Conservation (phyloP, 37 sponge, comb jelly and placozoan species). For the Cliona cf. orientalis region DNA sequence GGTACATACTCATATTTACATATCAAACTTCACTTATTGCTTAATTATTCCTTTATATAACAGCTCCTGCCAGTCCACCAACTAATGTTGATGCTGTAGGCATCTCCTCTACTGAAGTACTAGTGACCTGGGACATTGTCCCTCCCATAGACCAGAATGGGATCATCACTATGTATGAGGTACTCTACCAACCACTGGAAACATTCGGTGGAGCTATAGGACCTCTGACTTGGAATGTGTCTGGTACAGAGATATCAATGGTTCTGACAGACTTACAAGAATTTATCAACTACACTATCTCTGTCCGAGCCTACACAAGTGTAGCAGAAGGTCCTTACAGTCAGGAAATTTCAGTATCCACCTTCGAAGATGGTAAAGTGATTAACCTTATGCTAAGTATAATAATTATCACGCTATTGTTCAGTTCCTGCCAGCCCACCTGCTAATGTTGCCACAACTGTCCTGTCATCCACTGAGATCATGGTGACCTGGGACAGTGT, state of each 20-base stretch:
- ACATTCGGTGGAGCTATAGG: not conserved
- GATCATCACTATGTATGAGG: conserved; percentile 40
- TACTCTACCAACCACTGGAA: conserved; percentile 18
- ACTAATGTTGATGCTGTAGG: conserved; percentile 12
- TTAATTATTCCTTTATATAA: not conserved
- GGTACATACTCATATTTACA: too few relatives aligned
- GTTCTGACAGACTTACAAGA: conserved; percentile 7
- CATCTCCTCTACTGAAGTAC: conserved; percentile 24
- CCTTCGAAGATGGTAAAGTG: conserved; percentile 20
- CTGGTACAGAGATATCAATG: not conserved
- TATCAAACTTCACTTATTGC: too few relatives aligned
- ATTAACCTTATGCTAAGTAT: too few relatives aligned
- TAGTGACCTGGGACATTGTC: conserved; percentile 14
- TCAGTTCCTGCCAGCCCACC: conserved; percentile 37
- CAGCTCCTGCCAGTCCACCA: conserved; percentile 47
- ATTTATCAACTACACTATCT: conserved; percentile 34
- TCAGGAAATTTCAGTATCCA: not conserved
- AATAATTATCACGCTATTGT: too few relatives aligned
- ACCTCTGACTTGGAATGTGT: not conserved
- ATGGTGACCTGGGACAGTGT: conserved; percentile 26
- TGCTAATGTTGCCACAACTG: conserved; percentile 1
- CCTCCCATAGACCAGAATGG: conserved; percentile 29
- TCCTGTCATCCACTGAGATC: conserved; percentile 33
- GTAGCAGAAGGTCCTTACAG: conserved; percentile 28
- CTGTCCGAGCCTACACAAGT: conserved; percentile 32